These are phyloP conservation scores for Pseudomugil gertrudae DNA, from an alignment of 2,797 vertebrate species.

Conservation along the genomic window DNA sequence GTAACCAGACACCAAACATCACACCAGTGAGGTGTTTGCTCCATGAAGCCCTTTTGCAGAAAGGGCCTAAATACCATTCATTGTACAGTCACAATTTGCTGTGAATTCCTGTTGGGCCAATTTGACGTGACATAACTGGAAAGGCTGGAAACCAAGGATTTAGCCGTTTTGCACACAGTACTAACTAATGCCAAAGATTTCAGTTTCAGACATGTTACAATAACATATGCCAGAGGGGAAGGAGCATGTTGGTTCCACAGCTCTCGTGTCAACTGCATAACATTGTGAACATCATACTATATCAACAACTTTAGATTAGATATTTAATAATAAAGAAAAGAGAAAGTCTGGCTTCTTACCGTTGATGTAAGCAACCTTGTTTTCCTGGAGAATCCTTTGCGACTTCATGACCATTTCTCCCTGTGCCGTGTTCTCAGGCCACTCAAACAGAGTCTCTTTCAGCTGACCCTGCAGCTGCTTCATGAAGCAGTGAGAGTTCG, in stretches of 20 bases:
- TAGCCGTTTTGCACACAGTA: not conserved
- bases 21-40: conserved; percentile 29
- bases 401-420: conserved; percentile 89
- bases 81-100: conserved; percentile 15
- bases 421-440: conserved; percentile 86
- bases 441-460: conserved; percentile 93
- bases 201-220: conserved; percentile 8
- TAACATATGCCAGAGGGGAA: conserved; percentile 6
- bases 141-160: conserved; percentile 5
- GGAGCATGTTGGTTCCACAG: conserved; percentile 12
- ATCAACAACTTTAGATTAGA: not conserved
- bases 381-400: conserved; percentile 89
- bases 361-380: conserved; percentile 94
- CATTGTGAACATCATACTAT: not conserved
- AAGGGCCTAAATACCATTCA: conserved; percentile 21
- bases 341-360: conserved; percentile 80
- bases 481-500: conserved; percentile 97
- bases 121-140: conserved; percentile 15
- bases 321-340: not conserved
- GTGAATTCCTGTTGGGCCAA: conserved; percentile 4
- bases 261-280: not conserved
- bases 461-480: conserved; percentile 96
- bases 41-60: conserved; percentile 10
- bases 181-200: not conserved
- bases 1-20: conserved; percentile 35